Base-by-base conservation (phyloP, 2,888 invertebrate species). In the Luperina testacea region DNA sequence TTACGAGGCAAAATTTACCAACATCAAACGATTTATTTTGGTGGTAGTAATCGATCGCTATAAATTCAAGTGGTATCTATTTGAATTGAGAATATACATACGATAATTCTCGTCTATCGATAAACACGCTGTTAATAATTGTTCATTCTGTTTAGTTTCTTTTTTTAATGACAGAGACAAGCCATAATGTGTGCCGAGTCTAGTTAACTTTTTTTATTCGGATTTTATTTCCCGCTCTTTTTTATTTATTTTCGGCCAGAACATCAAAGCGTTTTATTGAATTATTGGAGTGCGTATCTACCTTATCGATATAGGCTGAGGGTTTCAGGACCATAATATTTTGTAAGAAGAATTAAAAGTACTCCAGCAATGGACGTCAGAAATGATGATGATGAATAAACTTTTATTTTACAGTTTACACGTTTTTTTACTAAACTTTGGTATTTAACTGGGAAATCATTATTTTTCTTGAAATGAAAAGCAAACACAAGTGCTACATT, bases 11-110 rank as follows among this genome's bases (percentile, higher is more conserved):
- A 79, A 76, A 73, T 71, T 72, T 69, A 48, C 32, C 27, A 78
- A 80, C 85, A 87, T 88, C 87, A 88, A 88, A 88, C 87, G 77
- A 77, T 88, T 77, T 88, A 88, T 88, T 88, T 88, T 85, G n/a
- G 77, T 75, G 32, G 42, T 63, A 61, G 67, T 75, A 87, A 88
- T 89, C 82, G 82, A 88, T 77, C 27, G 42, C 32, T 67, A 77
- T 79, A 77, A 75, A 79, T 82, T 74, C 72, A 69, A 83, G 82
- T 81, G 72, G 70, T 78, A 70, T 45, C 48, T 48, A 48, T 83
- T 82, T 72, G 71, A 83, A 42, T 78, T 79, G 75, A 71, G 78
- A 82, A 72, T 72, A 80, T 78, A 77, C 83, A 80, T 78, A 77
- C 83, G 75, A 84, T 76, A 71, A 75, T 70, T 63, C 78, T 64